Evolutionary conservation across 2,888 invertebrate genomes (phyloP).

Genomic region (Ornithoptera priamus): DNA sequence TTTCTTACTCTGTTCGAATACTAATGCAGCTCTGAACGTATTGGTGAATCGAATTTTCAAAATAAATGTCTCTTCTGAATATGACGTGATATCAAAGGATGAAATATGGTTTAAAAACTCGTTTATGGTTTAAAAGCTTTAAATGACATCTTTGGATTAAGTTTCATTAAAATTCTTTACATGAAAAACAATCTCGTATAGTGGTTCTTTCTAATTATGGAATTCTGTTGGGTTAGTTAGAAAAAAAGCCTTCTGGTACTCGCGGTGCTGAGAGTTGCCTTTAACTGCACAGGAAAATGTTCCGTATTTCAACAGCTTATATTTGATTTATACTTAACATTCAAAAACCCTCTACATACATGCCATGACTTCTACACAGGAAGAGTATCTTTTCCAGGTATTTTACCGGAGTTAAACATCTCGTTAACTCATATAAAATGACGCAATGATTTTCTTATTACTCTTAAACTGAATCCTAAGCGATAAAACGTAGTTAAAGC

Average conservation of each 20-base stretch:
- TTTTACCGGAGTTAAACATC: constrained; percentile 20
- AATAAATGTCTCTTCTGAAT: not conserved
- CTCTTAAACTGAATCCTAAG: not conserved
- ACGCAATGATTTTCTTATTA: constrained; percentile 7
- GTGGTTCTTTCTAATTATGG: constrained; percentile 22
- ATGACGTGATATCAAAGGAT: not conserved
- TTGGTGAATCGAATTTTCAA: not conserved
- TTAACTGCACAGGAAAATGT: constrained; percentile 5
- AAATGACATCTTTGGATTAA: not conserved
- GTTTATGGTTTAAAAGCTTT: not conserved
- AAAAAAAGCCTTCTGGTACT: constrained; percentile 9
- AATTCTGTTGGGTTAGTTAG: constrained; percentile 20
- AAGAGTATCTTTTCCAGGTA: constrained; percentile 21
- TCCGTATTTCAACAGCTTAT: constrained; percentile 3
- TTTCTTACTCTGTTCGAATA: not conserved
- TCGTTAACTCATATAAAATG: constrained; percentile 8
- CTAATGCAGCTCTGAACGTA: no score
- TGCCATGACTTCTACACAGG: constrained; percentile 11
- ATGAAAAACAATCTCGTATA: constrained; percentile 14
- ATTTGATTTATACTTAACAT: not conserved
- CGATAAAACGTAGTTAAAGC: not conserved
- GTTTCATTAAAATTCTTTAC: not conserved
- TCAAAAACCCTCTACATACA: not conserved
- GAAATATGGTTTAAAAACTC: no score
- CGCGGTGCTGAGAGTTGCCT: not conserved